Evolutionary conservation across 2,113 vertebrate genomes (phyloP).

Genomic region (Brachypodius melanocephalos): DNA sequence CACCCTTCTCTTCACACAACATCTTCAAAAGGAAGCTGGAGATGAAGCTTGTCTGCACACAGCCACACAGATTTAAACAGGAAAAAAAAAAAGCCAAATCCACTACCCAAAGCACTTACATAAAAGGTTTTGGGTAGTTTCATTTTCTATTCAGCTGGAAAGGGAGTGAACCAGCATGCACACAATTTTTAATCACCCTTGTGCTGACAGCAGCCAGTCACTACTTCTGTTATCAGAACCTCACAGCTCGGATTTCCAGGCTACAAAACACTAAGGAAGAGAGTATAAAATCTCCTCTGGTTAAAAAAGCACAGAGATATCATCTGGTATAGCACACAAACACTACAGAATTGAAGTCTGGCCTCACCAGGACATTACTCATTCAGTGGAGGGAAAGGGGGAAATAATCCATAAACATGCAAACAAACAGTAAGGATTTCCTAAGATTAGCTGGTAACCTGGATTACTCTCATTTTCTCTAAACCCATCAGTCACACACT

Average conservation of each 20-base stretch:
- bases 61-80: neutral
- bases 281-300: neutral
- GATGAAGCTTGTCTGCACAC: neutral
- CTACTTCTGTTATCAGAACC: neutral
- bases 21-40: neutral
- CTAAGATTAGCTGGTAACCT: neutral
- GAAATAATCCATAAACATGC: neutral
- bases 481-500: neutral
- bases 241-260: neutral
- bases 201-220: constrained; percentile 23
- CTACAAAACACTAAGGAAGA: neutral
- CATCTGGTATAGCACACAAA: neutral
- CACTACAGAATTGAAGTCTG: neutral
- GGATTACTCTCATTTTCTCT: neutral
- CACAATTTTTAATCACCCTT: constrained; percentile 15
- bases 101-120: neutral
- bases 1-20: neutral
- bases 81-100: neutral
- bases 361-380: neutral
- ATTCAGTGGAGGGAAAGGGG: neutral
- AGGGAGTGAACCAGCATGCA: neutral
- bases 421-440: neutral
- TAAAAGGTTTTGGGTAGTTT: constrained; percentile 41
- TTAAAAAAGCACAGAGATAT: neutral
- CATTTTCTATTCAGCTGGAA: constrained; percentile 10